phyloP scores from a whole-genome alignment of 2,113 vertebrate species.

The Saiga tatarica region DNA sequence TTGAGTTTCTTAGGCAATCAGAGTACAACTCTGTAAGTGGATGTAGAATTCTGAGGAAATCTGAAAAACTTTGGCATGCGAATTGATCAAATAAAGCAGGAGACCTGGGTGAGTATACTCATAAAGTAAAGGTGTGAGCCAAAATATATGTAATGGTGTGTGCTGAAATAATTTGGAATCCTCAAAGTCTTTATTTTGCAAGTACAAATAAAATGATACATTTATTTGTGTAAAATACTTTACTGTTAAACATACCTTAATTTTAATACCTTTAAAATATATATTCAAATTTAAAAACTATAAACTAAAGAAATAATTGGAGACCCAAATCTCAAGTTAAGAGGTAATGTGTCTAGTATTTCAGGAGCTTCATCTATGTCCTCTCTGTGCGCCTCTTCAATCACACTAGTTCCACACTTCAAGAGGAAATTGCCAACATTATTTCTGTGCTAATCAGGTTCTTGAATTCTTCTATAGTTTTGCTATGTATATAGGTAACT shows the following conservation, averaged over 20 bases:
- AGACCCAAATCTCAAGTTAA: not conserved
- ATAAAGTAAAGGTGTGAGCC: not conserved
- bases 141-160: not conserved
- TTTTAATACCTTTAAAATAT: not conserved
- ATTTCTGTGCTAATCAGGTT: not conserved
- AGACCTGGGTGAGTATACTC: not conserved
- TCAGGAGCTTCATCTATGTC: not conserved
- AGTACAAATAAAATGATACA: not conserved
- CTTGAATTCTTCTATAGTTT: not conserved
- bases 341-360: not conserved
- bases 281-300: not conserved
- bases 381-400: not conserved
- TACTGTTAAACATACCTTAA: not conserved
- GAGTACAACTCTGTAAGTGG: not conserved
- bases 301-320: not conserved
- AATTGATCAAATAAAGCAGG: not conserved
- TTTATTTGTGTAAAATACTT: not conserved
- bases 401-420: not conserved
- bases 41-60: not conserved
- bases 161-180: not conserved
- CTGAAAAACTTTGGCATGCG: not conserved
- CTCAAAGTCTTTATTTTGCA: not conserved
- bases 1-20: not conserved
- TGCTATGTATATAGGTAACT: not conserved
- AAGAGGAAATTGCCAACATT: not conserved